Conservation (phyloP, 2,888 invertebrate genomes). For the Zygothrica quintamaculata region DNA sequence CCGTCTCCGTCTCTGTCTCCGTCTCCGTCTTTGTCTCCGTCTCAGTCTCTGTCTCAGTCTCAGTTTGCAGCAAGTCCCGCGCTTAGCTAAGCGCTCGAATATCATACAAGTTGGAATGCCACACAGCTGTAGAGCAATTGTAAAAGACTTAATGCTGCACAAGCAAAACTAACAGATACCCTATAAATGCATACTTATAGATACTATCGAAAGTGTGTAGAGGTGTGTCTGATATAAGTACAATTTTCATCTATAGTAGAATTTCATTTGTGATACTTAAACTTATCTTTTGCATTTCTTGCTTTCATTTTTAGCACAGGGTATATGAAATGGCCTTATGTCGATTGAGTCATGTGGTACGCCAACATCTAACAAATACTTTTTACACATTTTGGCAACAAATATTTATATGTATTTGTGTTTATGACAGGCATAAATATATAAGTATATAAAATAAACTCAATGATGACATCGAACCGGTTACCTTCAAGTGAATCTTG, state of each 20-base stretch:
- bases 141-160: conserved; percentile 1
- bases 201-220: too few species aligned
- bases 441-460: conserved; percentile 52
- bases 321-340: conserved; percentile 11
- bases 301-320: not conserved
- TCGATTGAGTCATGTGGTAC: conserved; percentile 51
- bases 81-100: conserved; percentile 56
- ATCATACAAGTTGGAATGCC: conserved; percentile 73
- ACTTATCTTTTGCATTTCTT: not conserved
- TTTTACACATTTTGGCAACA: conserved; percentile 64
- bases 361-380: conserved; percentile 12
- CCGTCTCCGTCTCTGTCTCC: conserved; percentile 9
- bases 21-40: conserved; percentile 37
- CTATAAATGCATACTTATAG: too few species aligned
- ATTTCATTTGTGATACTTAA: too few species aligned
- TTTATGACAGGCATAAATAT: conserved; percentile 46
- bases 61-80: conserved; percentile 50
- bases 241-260: too few species aligned
- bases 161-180: not conserved
- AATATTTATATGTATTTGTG: conserved; percentile 29
- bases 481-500: conserved; percentile 35
- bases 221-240: too few species aligned
- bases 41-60: conserved; percentile 29
- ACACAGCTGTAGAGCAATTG: conserved; percentile 68
- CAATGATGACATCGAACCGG: conserved; percentile 75